Evolutionary conservation across 2,888 invertebrate genomes (phyloP).

Genomic region (Gastrophysa polygoni): DNA sequence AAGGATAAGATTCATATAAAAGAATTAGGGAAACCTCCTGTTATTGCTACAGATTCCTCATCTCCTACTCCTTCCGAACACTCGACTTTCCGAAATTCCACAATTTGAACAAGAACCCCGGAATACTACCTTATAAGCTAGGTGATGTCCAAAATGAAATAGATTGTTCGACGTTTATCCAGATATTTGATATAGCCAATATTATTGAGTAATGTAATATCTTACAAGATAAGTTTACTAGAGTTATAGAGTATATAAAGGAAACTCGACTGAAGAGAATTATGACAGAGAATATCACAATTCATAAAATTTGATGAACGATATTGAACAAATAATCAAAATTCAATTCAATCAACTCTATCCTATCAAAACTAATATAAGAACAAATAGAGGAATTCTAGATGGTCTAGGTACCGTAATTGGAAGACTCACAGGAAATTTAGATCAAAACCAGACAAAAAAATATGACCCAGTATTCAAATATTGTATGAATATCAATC

Average conservation of each 20-base stretch:
- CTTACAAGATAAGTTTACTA: no score
- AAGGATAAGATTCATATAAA: no score
- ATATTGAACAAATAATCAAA: conserved; percentile 13
- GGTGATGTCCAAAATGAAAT: conserved; percentile 25
- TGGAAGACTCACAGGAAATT: conserved; percentile 18
- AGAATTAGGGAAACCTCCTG: no score
- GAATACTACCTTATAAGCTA: conserved; percentile 22
- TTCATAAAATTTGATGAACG: background rate
- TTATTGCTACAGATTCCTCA: no score
- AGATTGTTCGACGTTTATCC: conserved; percentile 22
- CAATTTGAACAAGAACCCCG: conserved; percentile 19
- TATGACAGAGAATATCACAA: conserved; percentile 3
- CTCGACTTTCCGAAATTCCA: no score
- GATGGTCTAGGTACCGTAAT: conserved; percentile 28
- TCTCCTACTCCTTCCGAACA: no score
- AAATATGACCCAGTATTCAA: no score
- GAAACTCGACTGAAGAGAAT: no score
- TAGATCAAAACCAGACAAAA: conserved; percentile 17
- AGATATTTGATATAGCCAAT: conserved; percentile 21
- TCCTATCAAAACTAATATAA: no score
- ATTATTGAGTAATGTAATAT: conserved; percentile 14
- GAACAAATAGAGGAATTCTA: conserved; percentile 25
- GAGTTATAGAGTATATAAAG: no score
- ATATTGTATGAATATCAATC: no score
- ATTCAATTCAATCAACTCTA: conserved; percentile 2